A percentile compares a stretch with the other conserved stretches of the same genome.
phyloP scores from a whole-genome alignment of 2,113 vertebrate species.

The Albula glossodonta region DNA sequence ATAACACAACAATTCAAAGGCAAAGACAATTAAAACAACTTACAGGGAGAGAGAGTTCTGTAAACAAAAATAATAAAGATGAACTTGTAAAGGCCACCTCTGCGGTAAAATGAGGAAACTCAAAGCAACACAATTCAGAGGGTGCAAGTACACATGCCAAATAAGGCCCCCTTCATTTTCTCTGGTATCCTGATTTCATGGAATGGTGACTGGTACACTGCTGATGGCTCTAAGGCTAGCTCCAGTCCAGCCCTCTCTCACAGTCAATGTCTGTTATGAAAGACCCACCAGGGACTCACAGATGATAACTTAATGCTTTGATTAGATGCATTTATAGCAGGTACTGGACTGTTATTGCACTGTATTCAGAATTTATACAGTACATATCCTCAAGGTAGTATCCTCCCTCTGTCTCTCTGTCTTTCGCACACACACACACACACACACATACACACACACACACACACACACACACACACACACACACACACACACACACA shows the following conservation, averaged over 20 bases:
- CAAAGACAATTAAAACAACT: too few species aligned
- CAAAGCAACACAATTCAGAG: not conserved
- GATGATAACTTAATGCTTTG: conserved; percentile 22
- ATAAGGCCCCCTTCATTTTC: not conserved
- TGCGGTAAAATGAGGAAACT: not conserved
- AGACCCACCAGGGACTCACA: not conserved
- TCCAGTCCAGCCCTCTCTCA: not conserved
- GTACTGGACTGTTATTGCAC: not conserved
- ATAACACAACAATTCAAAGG: too few species aligned
- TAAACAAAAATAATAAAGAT: too few species aligned
- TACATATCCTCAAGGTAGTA: too few species aligned
- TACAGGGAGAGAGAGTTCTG: too few species aligned
- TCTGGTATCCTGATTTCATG: not conserved
- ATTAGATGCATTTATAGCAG: not conserved
- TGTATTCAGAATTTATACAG: not conserved
- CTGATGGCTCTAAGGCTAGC: not conserved
- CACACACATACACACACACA: too few species aligned
- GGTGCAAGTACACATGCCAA: not conserved
- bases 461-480: too few species aligned
- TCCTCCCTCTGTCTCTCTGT: too few species aligned
- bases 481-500: too few species aligned
- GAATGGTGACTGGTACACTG: conserved; percentile 2
- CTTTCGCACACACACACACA: too few species aligned
- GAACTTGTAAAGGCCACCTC: too few species aligned
- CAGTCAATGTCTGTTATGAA: conserved; percentile 23